These are phyloP conservation scores for Acrossocheilus fasciatus DNA, from an alignment of 2,797 vertebrate genomes.

Conservation along the genomic window DNA sequence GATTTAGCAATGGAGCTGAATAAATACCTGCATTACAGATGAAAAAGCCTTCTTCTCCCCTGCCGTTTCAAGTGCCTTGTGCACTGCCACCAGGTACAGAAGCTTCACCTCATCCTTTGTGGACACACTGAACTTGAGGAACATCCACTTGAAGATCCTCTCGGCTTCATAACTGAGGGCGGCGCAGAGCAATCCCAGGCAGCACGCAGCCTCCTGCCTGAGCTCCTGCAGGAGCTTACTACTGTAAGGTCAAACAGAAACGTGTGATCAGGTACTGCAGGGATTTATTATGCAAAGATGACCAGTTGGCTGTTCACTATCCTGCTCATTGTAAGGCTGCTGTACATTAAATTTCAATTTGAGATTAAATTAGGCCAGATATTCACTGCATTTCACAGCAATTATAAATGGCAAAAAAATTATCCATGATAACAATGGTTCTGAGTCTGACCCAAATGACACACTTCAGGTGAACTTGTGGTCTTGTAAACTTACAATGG, in stretches of 20 bases:
- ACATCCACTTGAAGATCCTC: slow-evolving; percentile 99
- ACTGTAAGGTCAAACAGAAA: slow-evolving; percentile 74
- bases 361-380: background rate
- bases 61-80: slow-evolving; percentile 93
- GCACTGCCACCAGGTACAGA: slow-evolving; percentile 92
- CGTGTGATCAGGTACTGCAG: background rate
- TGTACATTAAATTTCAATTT: background rate
- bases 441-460: background rate
- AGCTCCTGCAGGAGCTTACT: slow-evolving; percentile 98
- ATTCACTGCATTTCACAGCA: background rate
- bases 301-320: background rate
- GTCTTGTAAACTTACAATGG: background rate
- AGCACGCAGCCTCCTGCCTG: slow-evolving; percentile 94
- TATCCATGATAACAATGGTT: background rate
- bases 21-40: slow-evolving; percentile 92
- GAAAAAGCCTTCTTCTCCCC: slow-evolving; percentile 99
- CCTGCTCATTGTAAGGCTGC: background rate
- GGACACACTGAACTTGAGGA: slow-evolving; percentile 92
- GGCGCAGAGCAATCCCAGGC: slow-evolving; percentile 94
- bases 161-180: slow-evolving; percentile 96
- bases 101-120: slow-evolving; percentile 97
- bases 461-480: background rate
- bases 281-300: background rate
- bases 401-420: background rate
- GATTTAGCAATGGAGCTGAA: background rate